Evolutionary conservation across 2,113 vertebrate genomes (phyloP).

Genomic region (Orycteropus afer): DNA sequence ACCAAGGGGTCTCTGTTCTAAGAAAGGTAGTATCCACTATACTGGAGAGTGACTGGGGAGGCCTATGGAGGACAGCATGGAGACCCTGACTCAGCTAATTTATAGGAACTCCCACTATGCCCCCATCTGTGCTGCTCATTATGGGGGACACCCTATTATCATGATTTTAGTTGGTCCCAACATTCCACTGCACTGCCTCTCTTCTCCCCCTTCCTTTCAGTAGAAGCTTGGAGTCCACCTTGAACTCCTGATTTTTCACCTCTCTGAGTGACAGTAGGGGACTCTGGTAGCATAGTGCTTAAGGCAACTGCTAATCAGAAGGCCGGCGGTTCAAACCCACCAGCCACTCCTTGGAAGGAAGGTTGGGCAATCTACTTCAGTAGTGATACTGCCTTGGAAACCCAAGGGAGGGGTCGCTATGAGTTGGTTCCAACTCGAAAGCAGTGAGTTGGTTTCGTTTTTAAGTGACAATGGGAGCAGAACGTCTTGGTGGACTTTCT

Average conservation of each 20-base stretch:
- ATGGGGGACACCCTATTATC: background rate
- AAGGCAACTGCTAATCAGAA: too few relatives aligned
- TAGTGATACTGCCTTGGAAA: too few relatives aligned
- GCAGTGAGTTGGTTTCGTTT: too few relatives aligned
- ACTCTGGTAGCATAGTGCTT: too few relatives aligned
- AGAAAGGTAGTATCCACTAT: background rate
- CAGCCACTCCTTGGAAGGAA: too few relatives aligned
- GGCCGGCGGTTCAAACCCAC: too few relatives aligned
- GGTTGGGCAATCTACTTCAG: too few relatives aligned
- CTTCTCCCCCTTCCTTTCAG: background rate
- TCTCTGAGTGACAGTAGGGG: too few relatives aligned
- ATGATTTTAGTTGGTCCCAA: background rate
- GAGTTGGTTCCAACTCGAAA: too few relatives aligned
- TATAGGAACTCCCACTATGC: background rate
- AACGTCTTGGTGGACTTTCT: background rate
- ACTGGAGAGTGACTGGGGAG: background rate
- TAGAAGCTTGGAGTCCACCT: background rate
- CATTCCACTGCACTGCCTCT: background rate
- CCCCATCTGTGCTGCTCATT: background rate
- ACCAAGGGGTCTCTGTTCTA: background rate
- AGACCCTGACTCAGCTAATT: background rate
- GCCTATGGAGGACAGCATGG: background rate
- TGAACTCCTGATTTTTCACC: slow-evolving; percentile 18
- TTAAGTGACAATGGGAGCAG: background rate
- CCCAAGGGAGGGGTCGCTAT: too few relatives aligned